A percentile compares a stretch with the other conserved stretches of the same genome.
These are phyloP conservation scores for Poecile montanus DNA, from an alignment of 2,797 vertebrate genomes.

Conservation along the genomic window DNA sequence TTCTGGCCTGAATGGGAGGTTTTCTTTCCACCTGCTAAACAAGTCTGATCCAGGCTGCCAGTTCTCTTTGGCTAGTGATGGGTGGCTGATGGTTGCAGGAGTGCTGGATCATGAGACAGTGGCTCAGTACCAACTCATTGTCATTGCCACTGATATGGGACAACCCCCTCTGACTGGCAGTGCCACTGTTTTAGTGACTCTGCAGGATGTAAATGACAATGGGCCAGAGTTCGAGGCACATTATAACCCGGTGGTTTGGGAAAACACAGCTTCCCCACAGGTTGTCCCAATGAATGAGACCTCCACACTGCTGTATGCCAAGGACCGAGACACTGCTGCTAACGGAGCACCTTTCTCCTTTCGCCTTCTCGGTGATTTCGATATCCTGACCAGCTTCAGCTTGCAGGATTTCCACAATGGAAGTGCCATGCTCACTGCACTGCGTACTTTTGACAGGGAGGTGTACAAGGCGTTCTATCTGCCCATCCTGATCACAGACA, in stretches of 20 bases:
- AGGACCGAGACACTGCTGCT: conserved; percentile 80
- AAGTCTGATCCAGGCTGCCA: conserved; percentile 82
- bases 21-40: conserved; percentile 81
- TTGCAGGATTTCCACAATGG: conserved; percentile 86
- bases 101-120: conserved; percentile 85
- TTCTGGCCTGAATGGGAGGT: conserved; percentile 86
- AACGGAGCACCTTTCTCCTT: conserved; percentile 87
- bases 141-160: conserved; percentile 84
- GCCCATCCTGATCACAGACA: conserved; percentile 87
- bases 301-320: conserved; percentile 81
- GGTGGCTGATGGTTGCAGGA: conserved; percentile 81
- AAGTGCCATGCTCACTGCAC: conserved; percentile 81
- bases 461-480: conserved; percentile 83
- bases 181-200: conserved; percentile 80
- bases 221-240: conserved; percentile 86
- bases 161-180: conserved; percentile 83
- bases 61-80: conserved; percentile 83
- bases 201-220: conserved; percentile 90
- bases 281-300: conserved; percentile 83
- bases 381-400: conserved; percentile 78
- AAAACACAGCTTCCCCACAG: conserved; percentile 84
- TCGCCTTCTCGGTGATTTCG: conserved; percentile 75
- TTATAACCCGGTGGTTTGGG: conserved; percentile 88
- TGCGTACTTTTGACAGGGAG: conserved; percentile 87
- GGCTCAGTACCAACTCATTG: conserved; percentile 82